Conservation (phyloP, 2,888 invertebrate genomes). For the Agrochola lota region DNA sequence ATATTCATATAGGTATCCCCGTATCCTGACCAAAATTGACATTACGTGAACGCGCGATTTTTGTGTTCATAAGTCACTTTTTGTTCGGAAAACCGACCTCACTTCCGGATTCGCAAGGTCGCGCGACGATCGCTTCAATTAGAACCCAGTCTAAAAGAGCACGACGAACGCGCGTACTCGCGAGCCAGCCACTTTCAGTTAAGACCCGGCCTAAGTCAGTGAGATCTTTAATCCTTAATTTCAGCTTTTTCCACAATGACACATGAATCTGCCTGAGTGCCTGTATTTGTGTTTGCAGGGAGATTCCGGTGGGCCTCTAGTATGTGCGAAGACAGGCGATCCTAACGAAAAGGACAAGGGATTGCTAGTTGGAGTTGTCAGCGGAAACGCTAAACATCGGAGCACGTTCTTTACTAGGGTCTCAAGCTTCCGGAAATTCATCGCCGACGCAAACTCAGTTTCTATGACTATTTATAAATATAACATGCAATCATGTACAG, state of each 20-base stretch:
- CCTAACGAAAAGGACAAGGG: constrained; percentile 70
- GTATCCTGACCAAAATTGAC: neutral
- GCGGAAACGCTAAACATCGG: constrained; percentile 39
- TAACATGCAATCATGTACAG: constrained; percentile 1
- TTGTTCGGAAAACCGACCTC: too few relatives aligned
- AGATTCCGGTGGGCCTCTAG: constrained; percentile 83
- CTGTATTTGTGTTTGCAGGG: constrained; percentile 70
- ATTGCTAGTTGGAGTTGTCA: constrained; percentile 73
- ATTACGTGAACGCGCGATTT: neutral
- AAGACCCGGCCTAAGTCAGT: neutral
- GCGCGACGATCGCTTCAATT: neutral
- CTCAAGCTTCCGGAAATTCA: constrained; percentile 57
- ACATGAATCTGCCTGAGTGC: too few relatives aligned
- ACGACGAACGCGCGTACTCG: neutral
- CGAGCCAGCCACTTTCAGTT: neutral
- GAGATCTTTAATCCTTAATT: neutral
- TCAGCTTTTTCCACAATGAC: neutral
- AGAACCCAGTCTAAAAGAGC: neutral
- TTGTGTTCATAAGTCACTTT: too few relatives aligned
- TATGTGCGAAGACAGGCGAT: constrained; percentile 74
- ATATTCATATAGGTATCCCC: neutral
- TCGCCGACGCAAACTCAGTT: constrained; percentile 16
- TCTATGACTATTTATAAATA: constrained; percentile 9
- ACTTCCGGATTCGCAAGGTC: too few relatives aligned
- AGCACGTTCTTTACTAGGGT: constrained; percentile 73